Evolutionary conservation across 2,113 vertebrate genomes (phyloP), one percentile per base, ranked within the genome.

Genomic region (Phoxinus phoxinus): DNA sequence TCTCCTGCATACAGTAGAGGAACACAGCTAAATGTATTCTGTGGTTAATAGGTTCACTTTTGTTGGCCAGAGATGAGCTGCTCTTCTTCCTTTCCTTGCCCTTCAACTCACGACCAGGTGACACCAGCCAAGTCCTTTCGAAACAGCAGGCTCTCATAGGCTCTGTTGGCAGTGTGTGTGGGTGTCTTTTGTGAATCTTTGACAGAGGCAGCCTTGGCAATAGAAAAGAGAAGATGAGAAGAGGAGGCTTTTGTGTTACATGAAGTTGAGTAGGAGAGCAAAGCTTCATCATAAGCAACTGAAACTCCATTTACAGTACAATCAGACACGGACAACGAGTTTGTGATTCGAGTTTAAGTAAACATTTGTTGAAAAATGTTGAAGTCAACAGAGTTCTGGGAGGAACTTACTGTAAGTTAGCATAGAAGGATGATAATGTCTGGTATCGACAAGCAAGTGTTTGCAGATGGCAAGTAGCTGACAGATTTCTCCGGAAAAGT

Each of bases 131-230:
- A 85, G 78, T 58, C 59, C 59, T 63, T 72, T 58, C 76, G 72
- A 85, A 80, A 85, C 53, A 51, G 58, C 35, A 81, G 44, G 78
- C 84, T 84, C 73, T 32, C 17, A 19, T 84, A 12, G 65, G 37
- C 63, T 77, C 78, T 17, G 58, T 41, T 78, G 59, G 71, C 32
- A 69, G 73, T 56, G 48, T 85, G 78, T 25, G 78, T 77, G 61
- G 78, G 87, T 35, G 71, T 85, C 71, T 75, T 85, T 21, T 58
- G 53, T 53, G 74, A 72, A 88, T 85, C 78, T 81, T 74, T 87
- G 87, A 88, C 79, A 72, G 32, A 69, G 65, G 72, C 81, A 76
- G 72, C 84, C 51, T 88, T 88, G 87, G 79, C 84, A 77, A 37
- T 41, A 67, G 79, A 88, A 85, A 75, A 85, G 27, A 82, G 87